These are phyloP conservation scores for Globia sparganii DNA, from an alignment of 2,888 invertebrate genomes.

Conservation along the genomic window DNA sequence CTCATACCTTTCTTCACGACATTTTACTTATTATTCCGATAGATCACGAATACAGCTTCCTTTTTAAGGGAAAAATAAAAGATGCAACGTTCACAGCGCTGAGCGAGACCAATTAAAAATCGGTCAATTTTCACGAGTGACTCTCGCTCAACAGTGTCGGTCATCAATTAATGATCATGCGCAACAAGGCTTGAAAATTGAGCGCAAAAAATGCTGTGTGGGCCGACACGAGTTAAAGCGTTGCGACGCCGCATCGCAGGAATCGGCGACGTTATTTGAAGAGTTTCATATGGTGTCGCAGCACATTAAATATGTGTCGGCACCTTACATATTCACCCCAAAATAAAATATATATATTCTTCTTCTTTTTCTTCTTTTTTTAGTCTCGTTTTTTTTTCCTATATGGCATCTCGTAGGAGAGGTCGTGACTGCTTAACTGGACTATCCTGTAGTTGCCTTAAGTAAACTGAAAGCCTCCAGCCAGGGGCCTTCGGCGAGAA, in stretches of 20 bases:
- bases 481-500: too few species aligned
- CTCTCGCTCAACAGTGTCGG: slow-evolving; percentile 39
- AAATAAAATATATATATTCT: too few species aligned
- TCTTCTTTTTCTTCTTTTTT: too few species aligned
- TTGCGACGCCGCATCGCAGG: too few species aligned
- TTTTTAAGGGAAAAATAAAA: neutral
- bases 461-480: too few species aligned
- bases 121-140: slow-evolving; percentile 63
- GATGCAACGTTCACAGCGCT: neutral
- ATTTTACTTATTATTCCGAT: neutral
- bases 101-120: slow-evolving; percentile 64
- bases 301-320: too few species aligned
- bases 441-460: too few species aligned
- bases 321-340: too few species aligned
- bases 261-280: neutral
- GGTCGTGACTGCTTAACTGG: too few species aligned
- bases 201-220: slow-evolving; percentile 13
- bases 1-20: neutral
- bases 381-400: too few species aligned
- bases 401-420: too few species aligned
- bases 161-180: slow-evolving; percentile 52
- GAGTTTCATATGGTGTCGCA: too few species aligned
- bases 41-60: neutral
- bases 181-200: slow-evolving; percentile 39
- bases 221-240: neutral